Base-by-base conservation (phyloP, 37 sponge, comb jelly and placozoan species). In the Cladorhizidae sp. region DNA sequence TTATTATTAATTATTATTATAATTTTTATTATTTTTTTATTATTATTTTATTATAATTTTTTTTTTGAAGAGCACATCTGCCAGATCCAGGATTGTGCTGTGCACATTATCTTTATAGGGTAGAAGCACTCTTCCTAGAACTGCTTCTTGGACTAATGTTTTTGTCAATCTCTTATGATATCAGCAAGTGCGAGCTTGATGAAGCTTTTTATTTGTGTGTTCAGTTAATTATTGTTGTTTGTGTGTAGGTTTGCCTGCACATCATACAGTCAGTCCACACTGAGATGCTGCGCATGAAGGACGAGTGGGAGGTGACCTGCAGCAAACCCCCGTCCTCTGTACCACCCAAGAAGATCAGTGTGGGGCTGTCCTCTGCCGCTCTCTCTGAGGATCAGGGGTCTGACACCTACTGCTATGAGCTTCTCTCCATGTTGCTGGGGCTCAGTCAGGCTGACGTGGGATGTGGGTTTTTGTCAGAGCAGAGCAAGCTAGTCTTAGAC, bases 341-440 rank as follows among this genome's bases (percentile, higher is more conserved):
- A 49, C 80, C 67, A 1, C 2, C 78, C 29, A 77, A 80, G 29
- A 74, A 86, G 67, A 23, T 23, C 42, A 79, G 80, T 26, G 14
- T 41, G 49, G 87, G 72, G 40, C 67, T 65, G 15, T 28, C 38
- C 21, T 6, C 40, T 0, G 70, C 40, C 54, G 40, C 40, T 17
- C 52, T 35, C 14, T 68, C 67, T 20, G 79, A 56, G 26, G 36
- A 56, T 36, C 33, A 57, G 51, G 67, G 40, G 8, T 77, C 95
- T 15, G 95, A 95, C 70, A 88, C 89, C 29, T 95, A 95, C 83
- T 95, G 94, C 80, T 88, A 62, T 49, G 97, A 96, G 85, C 91
- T 96, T 18, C 88, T 96, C 59, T 88, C 97, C 23, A 97, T 97
- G 95, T 32, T 95, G 61, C 83, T 89, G 58, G 92, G 96, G 12